Conservation (phyloP, 2,888 invertebrate species). For the Itoplectis maculator region DNA sequence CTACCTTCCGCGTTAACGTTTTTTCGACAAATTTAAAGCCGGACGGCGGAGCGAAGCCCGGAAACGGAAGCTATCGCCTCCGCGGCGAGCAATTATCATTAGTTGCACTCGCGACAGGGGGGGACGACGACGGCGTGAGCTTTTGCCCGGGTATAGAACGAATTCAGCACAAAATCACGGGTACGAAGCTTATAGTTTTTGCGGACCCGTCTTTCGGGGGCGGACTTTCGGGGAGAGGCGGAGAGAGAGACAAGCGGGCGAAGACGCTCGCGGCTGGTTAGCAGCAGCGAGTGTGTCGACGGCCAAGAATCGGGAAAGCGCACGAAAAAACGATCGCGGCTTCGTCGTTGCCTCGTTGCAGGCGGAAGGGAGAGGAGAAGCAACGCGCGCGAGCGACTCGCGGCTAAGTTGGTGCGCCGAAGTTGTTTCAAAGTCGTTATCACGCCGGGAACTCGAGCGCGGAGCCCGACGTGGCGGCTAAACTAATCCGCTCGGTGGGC, state of each 20-base stretch:
- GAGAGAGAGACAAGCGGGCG: too few relatives aligned
- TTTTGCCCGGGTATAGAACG: conserved; percentile 66
- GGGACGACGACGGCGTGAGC: conserved; percentile 46
- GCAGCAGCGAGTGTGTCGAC: conserved; percentile 43
- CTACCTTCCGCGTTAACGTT: conserved; percentile 74
- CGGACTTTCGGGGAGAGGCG: conserved; percentile 4
- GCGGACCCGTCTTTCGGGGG: background rate
- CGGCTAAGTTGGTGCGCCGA: conserved; percentile 60
- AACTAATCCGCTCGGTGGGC: conserved; percentile 68
- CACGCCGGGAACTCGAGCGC: conserved; percentile 57
- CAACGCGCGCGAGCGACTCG: conserved; percentile 38
- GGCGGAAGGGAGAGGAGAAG: background rate
- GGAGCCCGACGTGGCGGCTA: conserved; percentile 49
- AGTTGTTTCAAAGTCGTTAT: conserved; percentile 68
- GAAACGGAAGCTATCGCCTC: conserved; percentile 77
- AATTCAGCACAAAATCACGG: conserved; percentile 69
- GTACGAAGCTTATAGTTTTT: conserved; percentile 46
- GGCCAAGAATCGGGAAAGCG: conserved; percentile 58
- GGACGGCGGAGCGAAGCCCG: conserved; percentile 71
- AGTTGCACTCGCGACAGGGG: conserved; percentile 75
- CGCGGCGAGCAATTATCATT: conserved; percentile 81
- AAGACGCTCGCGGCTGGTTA: conserved; percentile 26
- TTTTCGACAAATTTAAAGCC: conserved; percentile 74
- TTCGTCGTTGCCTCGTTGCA: background rate
- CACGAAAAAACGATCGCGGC: conserved; percentile 46